These are phyloP conservation scores for Diabrotica undecimpunctata DNA, from an alignment of 1,140 invertebrate genomes.

Conservation along the genomic window DNA sequence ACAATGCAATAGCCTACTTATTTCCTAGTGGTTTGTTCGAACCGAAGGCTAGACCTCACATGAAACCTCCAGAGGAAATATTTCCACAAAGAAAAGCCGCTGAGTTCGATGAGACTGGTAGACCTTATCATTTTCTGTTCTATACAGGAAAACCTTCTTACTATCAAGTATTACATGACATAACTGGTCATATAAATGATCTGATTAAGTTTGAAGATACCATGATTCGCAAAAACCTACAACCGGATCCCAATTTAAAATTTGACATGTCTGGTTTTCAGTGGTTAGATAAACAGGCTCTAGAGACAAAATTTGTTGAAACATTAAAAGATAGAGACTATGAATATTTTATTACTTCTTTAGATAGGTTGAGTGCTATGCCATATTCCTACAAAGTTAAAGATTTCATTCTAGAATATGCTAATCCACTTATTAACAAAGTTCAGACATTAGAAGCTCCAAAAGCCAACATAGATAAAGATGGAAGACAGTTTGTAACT, in stretches of 20 bases:
- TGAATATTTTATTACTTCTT: conserved; percentile 65
- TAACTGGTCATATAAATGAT: conserved; percentile 60
- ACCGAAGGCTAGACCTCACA: conserved; percentile 73
- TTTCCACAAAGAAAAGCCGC: conserved; percentile 83
- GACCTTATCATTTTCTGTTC: conserved; percentile 85
- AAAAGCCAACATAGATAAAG: conserved; percentile 63
- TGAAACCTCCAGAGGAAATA: conserved; percentile 82
- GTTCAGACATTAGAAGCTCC: conserved; percentile 54
- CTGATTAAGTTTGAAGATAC: conserved; percentile 67
- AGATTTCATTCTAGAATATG: conserved; percentile 70
- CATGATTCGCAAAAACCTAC: conserved; percentile 58
- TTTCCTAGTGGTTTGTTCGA: conserved; percentile 89
- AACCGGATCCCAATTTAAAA: conserved; percentile 55
- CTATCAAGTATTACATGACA: conserved; percentile 75
- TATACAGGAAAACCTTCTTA: conserved; percentile 85
- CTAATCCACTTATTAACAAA: conserved; percentile 56
- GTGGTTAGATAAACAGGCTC: conserved; percentile 66
- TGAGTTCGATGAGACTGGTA: conserved; percentile 83
- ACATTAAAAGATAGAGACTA: conserved; percentile 68
- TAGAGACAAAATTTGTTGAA: conserved; percentile 71
- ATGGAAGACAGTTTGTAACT: conserved; percentile 65
- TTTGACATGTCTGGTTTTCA: conserved; percentile 55
- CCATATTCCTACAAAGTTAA: conserved; percentile 65
- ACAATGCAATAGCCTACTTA: conserved; percentile 86
- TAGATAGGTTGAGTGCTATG: conserved; percentile 68